Evolutionary conservation across 2,888 invertebrate species (phyloP).

Genomic region (Pogonocherus hispidulus): DNA sequence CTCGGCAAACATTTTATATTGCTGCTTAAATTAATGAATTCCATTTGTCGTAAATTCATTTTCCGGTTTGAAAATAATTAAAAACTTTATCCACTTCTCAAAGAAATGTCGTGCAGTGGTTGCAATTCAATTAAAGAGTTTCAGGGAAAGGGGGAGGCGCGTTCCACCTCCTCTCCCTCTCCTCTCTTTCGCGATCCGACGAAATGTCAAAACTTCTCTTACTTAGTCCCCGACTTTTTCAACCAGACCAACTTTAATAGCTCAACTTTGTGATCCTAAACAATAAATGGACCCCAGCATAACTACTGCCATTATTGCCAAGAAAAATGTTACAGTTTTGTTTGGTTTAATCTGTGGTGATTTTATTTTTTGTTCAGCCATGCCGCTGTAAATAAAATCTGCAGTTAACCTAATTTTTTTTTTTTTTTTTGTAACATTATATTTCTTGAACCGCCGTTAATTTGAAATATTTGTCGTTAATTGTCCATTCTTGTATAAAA

Average conservation of each 20-base stretch:
- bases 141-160: conserved; percentile 45
- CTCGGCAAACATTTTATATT: conserved; percentile 36
- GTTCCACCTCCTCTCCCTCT: conserved; percentile 27
- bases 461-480: too few relatives aligned
- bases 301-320: conserved; percentile 53
- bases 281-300: conserved; percentile 44
- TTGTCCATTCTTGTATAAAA: too few relatives aligned
- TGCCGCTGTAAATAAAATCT: too few relatives aligned
- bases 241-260: conserved; percentile 51
- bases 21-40: conserved; percentile 63
- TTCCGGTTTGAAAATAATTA: conserved; percentile 67
- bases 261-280: conserved; percentile 49
- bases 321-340: conserved; percentile 34
- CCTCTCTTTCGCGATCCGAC: conserved; percentile 41
- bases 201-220: conserved; percentile 63
- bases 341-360: conserved; percentile 7
- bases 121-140: conserved; percentile 68
- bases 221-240: conserved; percentile 58
- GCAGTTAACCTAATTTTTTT: too few relatives aligned
- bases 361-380: not conserved
- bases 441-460: too few relatives aligned
- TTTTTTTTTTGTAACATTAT: too few relatives aligned
- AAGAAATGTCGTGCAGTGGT: conserved; percentile 67
- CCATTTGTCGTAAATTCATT: conserved; percentile 59
- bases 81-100: conserved; percentile 67